phyloP scores from a whole-genome alignment of 2,797 vertebrate genomes.

The Falco berigora region DNA sequence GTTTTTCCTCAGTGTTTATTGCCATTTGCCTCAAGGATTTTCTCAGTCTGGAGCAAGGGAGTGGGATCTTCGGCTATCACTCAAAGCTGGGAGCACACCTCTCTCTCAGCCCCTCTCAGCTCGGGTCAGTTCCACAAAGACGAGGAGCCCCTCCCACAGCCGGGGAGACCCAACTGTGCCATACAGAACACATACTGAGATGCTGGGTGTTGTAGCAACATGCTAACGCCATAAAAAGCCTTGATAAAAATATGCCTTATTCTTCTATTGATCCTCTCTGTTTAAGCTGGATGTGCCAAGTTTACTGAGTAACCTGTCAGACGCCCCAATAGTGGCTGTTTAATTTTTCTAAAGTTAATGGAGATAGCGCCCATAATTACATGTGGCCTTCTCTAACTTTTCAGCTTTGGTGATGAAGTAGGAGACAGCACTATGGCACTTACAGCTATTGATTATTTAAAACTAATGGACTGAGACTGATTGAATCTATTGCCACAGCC shows the following conservation, averaged over 20 bases:
- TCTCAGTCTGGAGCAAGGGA: background rate
- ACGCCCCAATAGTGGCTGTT: background rate
- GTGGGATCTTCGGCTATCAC: background rate
- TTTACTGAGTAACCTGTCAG: slow-evolving; percentile 8
- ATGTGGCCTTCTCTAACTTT: background rate
- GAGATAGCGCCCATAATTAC: slow-evolving; percentile 14
- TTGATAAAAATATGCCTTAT: background rate
- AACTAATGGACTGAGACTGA: slow-evolving; percentile 57
- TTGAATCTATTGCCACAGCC: background rate
- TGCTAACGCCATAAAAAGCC: background rate
- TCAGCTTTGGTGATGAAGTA: slow-evolving; percentile 7
- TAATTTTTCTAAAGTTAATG: slow-evolving; percentile 42
- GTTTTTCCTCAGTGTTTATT: background rate
- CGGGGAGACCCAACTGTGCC: background rate
- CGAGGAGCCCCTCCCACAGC: background rate
- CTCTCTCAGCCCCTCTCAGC: background rate
- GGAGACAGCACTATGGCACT: slow-evolving; percentile 29
- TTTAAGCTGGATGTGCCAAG: background rate
- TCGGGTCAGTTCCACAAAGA: background rate
- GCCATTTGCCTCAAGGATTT: background rate
- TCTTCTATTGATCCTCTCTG: background rate
- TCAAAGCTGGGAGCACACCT: background rate
- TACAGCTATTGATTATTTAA: slow-evolving; percentile 60
- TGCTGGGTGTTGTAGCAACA: background rate
- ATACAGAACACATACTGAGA: background rate